Conservation (phyloP, 2,888 invertebrate genomes). For the Tenthredo amoena region DNA sequence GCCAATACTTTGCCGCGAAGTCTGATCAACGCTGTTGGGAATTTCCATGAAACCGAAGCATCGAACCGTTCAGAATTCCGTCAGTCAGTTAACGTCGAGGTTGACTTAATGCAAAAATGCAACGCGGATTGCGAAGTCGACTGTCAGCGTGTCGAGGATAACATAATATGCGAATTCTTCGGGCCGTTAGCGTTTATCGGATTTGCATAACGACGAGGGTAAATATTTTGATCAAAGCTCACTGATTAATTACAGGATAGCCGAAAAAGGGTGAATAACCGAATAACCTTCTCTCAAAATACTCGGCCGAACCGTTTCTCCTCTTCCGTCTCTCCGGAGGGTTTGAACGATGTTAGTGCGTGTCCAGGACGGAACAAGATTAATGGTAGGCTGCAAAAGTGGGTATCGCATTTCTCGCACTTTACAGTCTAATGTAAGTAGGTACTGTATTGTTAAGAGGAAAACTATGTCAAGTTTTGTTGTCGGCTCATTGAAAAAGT, state of each 20-base stretch:
- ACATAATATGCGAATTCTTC: background rate
- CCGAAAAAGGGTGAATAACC: conserved; percentile 40
- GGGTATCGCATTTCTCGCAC: conserved; percentile 62
- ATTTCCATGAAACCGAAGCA: background rate
- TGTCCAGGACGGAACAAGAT: conserved; percentile 66
- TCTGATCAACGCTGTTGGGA: background rate
- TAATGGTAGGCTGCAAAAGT: conserved; percentile 62
- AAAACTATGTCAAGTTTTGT: conserved; percentile 25
- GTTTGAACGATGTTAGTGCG: conserved; percentile 55
- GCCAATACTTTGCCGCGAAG: background rate
- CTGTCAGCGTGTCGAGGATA: background rate
- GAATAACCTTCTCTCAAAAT: conserved; percentile 41
- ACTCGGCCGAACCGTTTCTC: conserved; percentile 9
- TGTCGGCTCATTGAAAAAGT: background rate
- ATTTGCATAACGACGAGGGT: background rate
- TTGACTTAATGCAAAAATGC: background rate
- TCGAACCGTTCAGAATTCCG: background rate
- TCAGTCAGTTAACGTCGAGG: background rate
- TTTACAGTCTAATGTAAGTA: conserved; percentile 43
- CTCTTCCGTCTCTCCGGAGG: background rate
- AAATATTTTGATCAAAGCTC: conserved; percentile 1
- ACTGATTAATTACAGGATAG: conserved; percentile 34
- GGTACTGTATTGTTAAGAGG: conserved; percentile 44
- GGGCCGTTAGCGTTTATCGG: background rate
- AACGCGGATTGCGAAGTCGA: background rate